Conservation (phyloP, 2,113 vertebrate species). For the Petromus typicus region DNA sequence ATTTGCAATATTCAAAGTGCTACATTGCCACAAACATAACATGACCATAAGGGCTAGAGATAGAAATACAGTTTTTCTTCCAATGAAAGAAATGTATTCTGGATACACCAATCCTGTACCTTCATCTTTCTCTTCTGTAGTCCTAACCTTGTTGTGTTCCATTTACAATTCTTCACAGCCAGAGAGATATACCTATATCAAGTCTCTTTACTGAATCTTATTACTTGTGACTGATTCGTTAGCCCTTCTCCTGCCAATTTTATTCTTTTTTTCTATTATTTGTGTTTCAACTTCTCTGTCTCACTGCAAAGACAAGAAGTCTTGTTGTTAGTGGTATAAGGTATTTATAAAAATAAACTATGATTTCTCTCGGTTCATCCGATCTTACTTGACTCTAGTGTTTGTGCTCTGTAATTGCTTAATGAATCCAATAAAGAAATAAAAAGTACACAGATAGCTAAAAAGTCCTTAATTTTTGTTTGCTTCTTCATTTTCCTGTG, state of each 20-base stretch:
- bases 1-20: neutral
- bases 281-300: neutral
- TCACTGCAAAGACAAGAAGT: neutral
- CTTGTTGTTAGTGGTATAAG: neutral
- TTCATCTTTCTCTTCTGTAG: neutral
- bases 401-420: neutral
- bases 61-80: neutral
- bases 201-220: neutral
- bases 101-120: fast-evolving
- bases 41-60: neutral
- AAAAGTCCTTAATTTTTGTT: neutral
- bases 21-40: neutral
- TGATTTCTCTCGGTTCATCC: neutral
- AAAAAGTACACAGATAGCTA: neutral
- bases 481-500: neutral
- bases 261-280: neutral
- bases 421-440: neutral
- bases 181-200: neutral
- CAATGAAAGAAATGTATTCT: neutral
- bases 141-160: neutral
- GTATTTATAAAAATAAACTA: neutral
- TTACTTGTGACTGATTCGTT: neutral
- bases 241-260: too few species aligned
- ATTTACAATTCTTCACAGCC: neutral
- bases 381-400: neutral